Conservation (phyloP, 2,888 invertebrate species). For the Drosophila infuscata region DNA sequence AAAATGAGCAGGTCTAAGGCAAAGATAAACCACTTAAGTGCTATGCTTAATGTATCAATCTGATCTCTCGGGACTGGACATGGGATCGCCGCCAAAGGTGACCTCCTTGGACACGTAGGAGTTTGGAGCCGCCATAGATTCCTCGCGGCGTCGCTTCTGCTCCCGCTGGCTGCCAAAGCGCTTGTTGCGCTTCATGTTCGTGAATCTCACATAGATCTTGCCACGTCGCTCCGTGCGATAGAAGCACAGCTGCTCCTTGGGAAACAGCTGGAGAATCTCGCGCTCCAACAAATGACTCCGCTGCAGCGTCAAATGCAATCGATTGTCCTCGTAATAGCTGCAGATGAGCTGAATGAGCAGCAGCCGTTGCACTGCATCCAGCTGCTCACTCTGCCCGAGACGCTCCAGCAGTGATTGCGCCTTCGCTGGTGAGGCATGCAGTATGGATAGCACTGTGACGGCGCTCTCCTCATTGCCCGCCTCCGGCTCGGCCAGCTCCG, state of each 20-base stretch:
- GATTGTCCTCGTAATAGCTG: slow-evolving; percentile 77
- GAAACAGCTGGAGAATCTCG: slow-evolving; percentile 77
- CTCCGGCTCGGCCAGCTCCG: slow-evolving; percentile 40
- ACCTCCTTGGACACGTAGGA: slow-evolving; percentile 41
- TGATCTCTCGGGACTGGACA: slow-evolving; percentile 69
- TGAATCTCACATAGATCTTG: slow-evolving; percentile 80
- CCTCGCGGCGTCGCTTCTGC: slow-evolving; percentile 54
- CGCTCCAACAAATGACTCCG: slow-evolving; percentile 76
- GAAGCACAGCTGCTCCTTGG: slow-evolving; percentile 71
- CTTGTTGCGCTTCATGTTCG: slow-evolving; percentile 80
- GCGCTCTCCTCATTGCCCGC: slow-evolving; percentile 38
- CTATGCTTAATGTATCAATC: slow-evolving; percentile 49
- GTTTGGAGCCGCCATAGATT: slow-evolving; percentile 24
- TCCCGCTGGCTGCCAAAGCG: slow-evolving; percentile 57
- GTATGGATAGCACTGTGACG: slow-evolving; percentile 65
- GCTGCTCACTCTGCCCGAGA: slow-evolving; percentile 57
- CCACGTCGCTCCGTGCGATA: slow-evolving; percentile 82
- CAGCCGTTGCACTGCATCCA: slow-evolving; percentile 69
- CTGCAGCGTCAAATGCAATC: slow-evolving; percentile 75
- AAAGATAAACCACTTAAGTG: neutral
- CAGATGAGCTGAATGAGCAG: slow-evolving; percentile 78
- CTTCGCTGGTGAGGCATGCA: slow-evolving; percentile 64
- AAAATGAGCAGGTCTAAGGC: neutral
- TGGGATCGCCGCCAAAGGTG: slow-evolving; percentile 46
- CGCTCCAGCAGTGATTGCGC: slow-evolving; percentile 65